A percentile compares a stretch with the other conserved stretches of the same genome.
Evolutionary conservation across 1,140 invertebrate species (phyloP).

Genomic region (Hormaphis cornu): DNA sequence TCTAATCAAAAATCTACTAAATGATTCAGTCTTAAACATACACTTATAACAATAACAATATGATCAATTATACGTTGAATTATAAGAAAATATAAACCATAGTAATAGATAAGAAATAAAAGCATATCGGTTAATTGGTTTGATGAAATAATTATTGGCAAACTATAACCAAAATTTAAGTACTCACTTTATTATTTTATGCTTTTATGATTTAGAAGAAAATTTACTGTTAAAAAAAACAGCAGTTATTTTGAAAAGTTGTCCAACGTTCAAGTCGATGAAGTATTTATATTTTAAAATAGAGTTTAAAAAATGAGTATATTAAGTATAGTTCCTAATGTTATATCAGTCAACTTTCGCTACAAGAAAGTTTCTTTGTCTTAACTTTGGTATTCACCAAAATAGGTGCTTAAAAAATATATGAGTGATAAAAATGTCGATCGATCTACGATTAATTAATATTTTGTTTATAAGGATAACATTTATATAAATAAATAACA

Average conservation of each 20-base stretch:
- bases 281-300: slow-evolving; percentile 22
- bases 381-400: slow-evolving; percentile 17
- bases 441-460: slow-evolving; percentile 23
- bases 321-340: slow-evolving; percentile 17
- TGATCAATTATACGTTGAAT: slow-evolving; percentile 25
- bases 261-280: slow-evolving; percentile 14
- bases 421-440: slow-evolving; percentile 10
- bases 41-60: slow-evolving; percentile 31
- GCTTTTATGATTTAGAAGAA: slow-evolving; percentile 13
- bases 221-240: slow-evolving; percentile 21
- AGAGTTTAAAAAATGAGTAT: not conserved
- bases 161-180: slow-evolving; percentile 8
- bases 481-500: slow-evolving; percentile 18
- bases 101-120: slow-evolving; percentile 5
- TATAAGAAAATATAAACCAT: slow-evolving; percentile 3
- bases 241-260: slow-evolving; percentile 8
- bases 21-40: slow-evolving; percentile 32
- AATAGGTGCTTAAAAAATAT: slow-evolving; percentile 15
- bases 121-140: slow-evolving; percentile 19
- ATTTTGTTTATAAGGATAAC: slow-evolving; percentile 15
- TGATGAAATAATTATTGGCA: slow-evolving; percentile 12
- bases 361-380: slow-evolving; percentile 21
- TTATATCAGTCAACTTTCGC: slow-evolving; percentile 28
- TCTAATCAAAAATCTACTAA: slow-evolving; percentile 30
- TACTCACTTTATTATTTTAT: slow-evolving; percentile 5